Evolutionary conservation across 2,113 vertebrate genomes (phyloP), one percentile per base, ranked within the genome.

Genomic region (Larimichthys polyactis): DNA sequence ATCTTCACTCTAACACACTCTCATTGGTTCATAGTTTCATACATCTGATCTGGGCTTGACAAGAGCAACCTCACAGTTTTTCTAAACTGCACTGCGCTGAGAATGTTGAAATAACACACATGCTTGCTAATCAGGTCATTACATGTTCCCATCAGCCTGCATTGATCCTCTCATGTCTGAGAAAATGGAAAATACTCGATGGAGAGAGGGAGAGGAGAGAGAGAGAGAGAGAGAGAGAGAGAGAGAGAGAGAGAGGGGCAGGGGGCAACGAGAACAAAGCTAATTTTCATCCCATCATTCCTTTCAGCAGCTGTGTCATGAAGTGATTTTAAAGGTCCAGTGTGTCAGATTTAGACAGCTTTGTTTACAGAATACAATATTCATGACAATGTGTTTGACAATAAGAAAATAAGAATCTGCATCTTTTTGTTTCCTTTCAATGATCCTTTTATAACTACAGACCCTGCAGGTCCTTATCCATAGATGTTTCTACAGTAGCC

Each of bases 161-260:
- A 40, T 86, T 75, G 54, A 84, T 88, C 75, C 58, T 20, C 1
- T 79, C 60, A 49, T 62, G 16, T 82, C 43, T 79, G 78, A 81
- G 75, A 71, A 86, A 87, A 87, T 71, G 80, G 79, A 62, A 78
- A 80, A 84, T 65, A 79, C 69, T 64, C 57, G 36, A 62, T 62
- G 60, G 24, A 72, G 24, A 58, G 59, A 81, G 70, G 65, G 78
- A 46, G 20, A 49, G 46, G 14, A 14, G 11, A 32, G 43, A 44
- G 43, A 9, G 24, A 27, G 27, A 27, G 27, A 27, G 27, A 27
- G 27, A 27, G 27, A 27, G 27, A 27, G 27, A 27, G 27, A 27
- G 27, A 27, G 27, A 27, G 27, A 27, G 27, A 27, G 27, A 27
- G 27, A 27, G 27, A 27, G 19, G 15, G 29, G 36, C 7, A 7